Evolutionary conservation across 2,888 invertebrate genomes (phyloP).

Genomic region (Cataglyphis altisquamis): DNA sequence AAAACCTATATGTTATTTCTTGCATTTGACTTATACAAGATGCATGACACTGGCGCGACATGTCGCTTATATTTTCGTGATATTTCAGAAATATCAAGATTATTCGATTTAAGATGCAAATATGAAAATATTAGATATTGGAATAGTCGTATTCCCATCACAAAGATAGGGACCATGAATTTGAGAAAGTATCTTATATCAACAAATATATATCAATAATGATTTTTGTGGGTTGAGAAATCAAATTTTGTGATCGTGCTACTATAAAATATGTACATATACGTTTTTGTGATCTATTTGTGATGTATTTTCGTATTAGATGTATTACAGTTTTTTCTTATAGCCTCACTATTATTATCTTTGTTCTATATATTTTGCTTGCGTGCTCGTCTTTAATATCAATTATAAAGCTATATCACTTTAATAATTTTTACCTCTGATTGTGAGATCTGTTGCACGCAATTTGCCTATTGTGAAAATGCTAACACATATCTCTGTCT

Average conservation of each 20-base stretch:
- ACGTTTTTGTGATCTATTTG: not conserved
- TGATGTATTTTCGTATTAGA: not conserved
- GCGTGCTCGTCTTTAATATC: no score
- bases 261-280: not conserved
- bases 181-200: not conserved
- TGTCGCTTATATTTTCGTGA: conserved; percentile 8
- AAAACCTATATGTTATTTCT: not conserved
- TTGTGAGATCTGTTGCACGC: not conserved
- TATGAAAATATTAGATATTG: not conserved
- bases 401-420: not conserved
- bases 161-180: not conserved
- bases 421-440: not conserved
- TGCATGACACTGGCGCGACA: not conserved
- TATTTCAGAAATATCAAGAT: conserved; percentile 7
- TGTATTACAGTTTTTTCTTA: not conserved
- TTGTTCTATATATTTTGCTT: not conserved
- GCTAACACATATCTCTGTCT: no score
- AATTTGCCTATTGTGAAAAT: not conserved
- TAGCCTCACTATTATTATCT: not conserved
- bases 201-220: conserved; percentile 14
- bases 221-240: not conserved
- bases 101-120: not conserved
- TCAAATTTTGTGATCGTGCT: not conserved
- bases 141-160: not conserved
- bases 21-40: conserved; percentile 11